These are phyloP conservation scores for Poecilia wingei DNA, from an alignment of 2,797 vertebrate genomes.

Conservation along the genomic window DNA sequence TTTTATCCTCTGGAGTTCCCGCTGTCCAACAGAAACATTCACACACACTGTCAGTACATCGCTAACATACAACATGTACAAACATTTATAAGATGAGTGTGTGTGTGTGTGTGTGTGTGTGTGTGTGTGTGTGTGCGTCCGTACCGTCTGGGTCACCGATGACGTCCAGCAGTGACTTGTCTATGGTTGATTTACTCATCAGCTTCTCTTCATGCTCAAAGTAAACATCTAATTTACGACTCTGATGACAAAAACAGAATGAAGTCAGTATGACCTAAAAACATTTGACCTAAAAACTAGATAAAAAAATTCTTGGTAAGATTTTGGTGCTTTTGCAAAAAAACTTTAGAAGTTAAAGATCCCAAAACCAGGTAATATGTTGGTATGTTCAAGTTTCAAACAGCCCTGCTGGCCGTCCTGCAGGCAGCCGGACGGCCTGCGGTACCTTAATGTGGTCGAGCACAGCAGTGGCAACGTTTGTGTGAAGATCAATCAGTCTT, in stretches of 20 bases:
- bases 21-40: conserved; percentile 77
- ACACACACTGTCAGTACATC: background rate
- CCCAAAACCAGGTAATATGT: too few species aligned
- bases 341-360: too few species aligned
- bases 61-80: background rate
- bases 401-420: background rate
- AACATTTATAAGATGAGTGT: background rate
- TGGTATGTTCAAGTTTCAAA: background rate
- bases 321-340: too few species aligned
- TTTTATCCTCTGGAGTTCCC: conserved; percentile 96
- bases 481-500: conserved; percentile 96
- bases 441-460: conserved; percentile 97
- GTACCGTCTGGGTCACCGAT: conserved; percentile 97
- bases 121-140: background rate
- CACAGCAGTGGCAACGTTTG: conserved; percentile 96
- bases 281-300: too few species aligned
- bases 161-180: conserved; percentile 96
- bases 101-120: too few species aligned
- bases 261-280: background rate
- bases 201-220: conserved; percentile 98
- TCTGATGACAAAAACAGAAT: conserved; percentile 72
- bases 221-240: conserved; percentile 95
- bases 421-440: background rate
- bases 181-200: conserved; percentile 96
- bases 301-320: too few species aligned